These are phyloP conservation scores for Heliconius hermathena DNA, from an alignment of 1,140 invertebrate species.

Conservation along the genomic window DNA sequence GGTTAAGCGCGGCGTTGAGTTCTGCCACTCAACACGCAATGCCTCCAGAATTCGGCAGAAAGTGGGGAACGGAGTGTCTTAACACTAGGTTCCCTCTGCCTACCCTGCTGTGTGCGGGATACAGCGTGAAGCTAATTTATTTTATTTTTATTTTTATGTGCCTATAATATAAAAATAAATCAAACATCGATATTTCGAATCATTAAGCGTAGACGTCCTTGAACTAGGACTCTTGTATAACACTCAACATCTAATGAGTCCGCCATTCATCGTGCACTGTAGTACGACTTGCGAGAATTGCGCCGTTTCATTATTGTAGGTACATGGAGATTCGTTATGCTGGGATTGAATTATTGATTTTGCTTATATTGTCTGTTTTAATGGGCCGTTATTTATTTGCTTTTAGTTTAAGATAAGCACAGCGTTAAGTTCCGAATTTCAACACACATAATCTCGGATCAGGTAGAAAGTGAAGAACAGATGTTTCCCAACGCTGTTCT, in stretches of 20 bases:
- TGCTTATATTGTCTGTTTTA: background rate
- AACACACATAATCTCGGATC: too few relatives aligned
- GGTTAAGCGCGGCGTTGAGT: too few relatives aligned
- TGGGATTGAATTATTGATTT: background rate
- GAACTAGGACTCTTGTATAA: background rate
- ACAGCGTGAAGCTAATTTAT: background rate
- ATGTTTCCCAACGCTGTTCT: too few relatives aligned
- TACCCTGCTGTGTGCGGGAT: too few relatives aligned
- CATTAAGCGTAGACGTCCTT: slow-evolving; percentile 3
- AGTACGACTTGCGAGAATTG: background rate
- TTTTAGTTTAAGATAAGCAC: too few relatives aligned
- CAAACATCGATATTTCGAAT: background rate
- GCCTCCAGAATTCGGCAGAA: too few relatives aligned
- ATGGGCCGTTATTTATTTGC: background rate
- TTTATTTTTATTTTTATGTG: too few relatives aligned
- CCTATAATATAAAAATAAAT: background rate
- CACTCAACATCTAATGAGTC: background rate
- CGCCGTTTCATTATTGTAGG: background rate
- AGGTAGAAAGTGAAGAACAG: too few relatives aligned
- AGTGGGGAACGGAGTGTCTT: too few relatives aligned
- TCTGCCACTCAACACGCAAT: too few relatives aligned
- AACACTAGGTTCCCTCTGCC: too few relatives aligned
- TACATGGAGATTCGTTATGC: background rate
- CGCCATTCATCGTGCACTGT: background rate
- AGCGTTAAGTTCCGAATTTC: too few relatives aligned